phyloP scores from a whole-genome alignment of 1,140 invertebrate species.

The Drosophila sechellia region DNA sequence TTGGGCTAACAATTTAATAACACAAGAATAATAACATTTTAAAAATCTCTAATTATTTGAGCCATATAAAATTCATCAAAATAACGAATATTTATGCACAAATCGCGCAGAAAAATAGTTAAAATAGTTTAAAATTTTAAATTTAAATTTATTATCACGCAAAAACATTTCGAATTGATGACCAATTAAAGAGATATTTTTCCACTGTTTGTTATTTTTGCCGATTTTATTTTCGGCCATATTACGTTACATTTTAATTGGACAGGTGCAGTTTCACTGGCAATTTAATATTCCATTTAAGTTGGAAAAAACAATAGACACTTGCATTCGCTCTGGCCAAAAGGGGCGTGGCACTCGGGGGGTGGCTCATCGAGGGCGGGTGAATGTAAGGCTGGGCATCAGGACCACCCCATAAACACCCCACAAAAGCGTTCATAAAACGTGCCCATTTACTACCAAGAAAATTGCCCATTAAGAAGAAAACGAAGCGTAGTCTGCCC shows the following conservation, averaged over 20 bases:
- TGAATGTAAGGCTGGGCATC: conserved; percentile 2
- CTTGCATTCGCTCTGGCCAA: conserved; percentile 18
- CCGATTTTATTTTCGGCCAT: conserved; percentile 22
- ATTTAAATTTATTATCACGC: background rate
- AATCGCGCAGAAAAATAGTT: background rate
- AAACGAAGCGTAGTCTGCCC: conserved; percentile 65
- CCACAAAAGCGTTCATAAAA: conserved; percentile 84
- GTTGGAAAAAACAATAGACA: conserved; percentile 25
- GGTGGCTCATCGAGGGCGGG: background rate
- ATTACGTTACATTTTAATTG: conserved; percentile 44
- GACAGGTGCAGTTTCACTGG: conserved; percentile 62
- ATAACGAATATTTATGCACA: background rate
- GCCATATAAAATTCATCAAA: background rate
- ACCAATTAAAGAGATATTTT: conserved; percentile 11
- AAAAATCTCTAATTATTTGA: background rate
- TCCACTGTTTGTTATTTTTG: conserved; percentile 10
- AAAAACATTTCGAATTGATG: background rate
- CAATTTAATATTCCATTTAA: conserved; percentile 64
- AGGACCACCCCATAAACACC: conserved; percentile 75
- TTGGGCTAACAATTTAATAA: background rate
- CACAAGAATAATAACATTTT: background rate
- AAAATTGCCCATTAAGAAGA: conserved; percentile 82
- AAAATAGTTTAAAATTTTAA: background rate
- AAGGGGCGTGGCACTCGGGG: conserved; percentile 13
- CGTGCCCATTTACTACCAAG: conserved; percentile 82